Base-by-base conservation (phyloP, 1,140 invertebrate genomes). In the Carcinoscorpius rotundicauda region DNA sequence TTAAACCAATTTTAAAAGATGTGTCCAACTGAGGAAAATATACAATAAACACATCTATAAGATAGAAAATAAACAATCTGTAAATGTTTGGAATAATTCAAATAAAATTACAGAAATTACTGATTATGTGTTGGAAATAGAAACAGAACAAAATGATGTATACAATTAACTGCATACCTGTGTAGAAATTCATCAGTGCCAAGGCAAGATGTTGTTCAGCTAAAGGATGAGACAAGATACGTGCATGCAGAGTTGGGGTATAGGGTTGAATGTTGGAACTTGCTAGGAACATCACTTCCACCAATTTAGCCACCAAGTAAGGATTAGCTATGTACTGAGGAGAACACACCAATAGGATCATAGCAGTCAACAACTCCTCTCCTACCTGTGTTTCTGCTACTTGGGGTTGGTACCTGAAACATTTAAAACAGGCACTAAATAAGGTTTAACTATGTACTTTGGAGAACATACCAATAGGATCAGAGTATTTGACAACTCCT, bases 111-210 rank as follows among this genome's bases (percentile, higher is more conserved):
- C 29, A 29, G 29, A 29, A 29, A 29, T 29, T 2, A 29, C 29
- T 29, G 29, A 29, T 29, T 29, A 29, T 29, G 29, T 29, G 29
- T 29, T 29, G 29, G 29, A 29, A 29, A 29, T 2, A 29, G 29
- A 29, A 29, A 29, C 29, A 29, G 29, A 29, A 29, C 29, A 29
- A 29, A 29, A 29, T 29, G 29, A 29, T 2, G 2, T 29, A 29
- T 29, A 63, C 63, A 56, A 69, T 63, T 8, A 61, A 61, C 49
- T 11, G 64, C 61, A 64, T 70, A 82, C 80, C 82, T 68, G 93
- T 93, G 77, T 98, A 99, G 78, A 98, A 98, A 78, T 93, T 94
- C 91, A 98, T 97, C 0, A 99, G 80, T 11, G 88, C 86, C 62
- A 91, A 87, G 0, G 93, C 88, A 53, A 98, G 77, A 65, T 85